These are phyloP conservation scores for Hyposoter didymator DNA, from an alignment of 2,888 invertebrate species.

Conservation along the genomic window DNA sequence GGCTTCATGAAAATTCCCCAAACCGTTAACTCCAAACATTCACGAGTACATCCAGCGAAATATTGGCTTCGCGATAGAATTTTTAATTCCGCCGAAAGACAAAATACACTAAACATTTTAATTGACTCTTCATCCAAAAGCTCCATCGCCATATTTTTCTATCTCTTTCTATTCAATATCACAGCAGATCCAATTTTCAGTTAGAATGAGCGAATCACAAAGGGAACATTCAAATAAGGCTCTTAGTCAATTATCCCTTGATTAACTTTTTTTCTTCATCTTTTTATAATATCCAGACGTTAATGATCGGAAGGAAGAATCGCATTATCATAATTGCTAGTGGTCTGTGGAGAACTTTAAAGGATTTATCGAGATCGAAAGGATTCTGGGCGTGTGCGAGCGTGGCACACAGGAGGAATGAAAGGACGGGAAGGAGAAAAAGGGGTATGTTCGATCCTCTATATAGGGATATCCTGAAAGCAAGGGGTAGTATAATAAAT, in stretches of 20 bases:
- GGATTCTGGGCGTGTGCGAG: slow-evolving; percentile 43
- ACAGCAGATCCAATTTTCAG: neutral
- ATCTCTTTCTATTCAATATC: neutral
- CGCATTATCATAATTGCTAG: slow-evolving; percentile 62
- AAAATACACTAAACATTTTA: neutral
- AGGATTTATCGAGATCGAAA: slow-evolving; percentile 61
- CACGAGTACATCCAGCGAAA: neutral
- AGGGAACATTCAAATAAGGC: neutral
- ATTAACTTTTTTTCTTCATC: neutral
- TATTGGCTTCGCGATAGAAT: neutral
- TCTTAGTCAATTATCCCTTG: slow-evolving; percentile 11
- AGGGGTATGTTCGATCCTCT: slow-evolving; percentile 43
- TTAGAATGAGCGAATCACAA: neutral
- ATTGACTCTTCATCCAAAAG: neutral
- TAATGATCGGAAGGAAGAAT: slow-evolving; percentile 34
- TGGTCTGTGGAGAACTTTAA: slow-evolving; percentile 40
- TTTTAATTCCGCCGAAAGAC: neutral
- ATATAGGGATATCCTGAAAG: slow-evolving; percentile 34
- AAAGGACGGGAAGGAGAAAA: slow-evolving; percentile 15
- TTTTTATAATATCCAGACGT: neutral
- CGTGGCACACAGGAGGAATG: neutral
- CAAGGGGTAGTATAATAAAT: slow-evolving; percentile 68
- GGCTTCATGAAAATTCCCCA: slow-evolving; percentile 48
- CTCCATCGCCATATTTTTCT: neutral
- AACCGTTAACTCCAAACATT: slow-evolving; percentile 29